Base-by-base conservation (phyloP, 1,140 invertebrate species). In the Zaprionus camerounensis region DNA sequence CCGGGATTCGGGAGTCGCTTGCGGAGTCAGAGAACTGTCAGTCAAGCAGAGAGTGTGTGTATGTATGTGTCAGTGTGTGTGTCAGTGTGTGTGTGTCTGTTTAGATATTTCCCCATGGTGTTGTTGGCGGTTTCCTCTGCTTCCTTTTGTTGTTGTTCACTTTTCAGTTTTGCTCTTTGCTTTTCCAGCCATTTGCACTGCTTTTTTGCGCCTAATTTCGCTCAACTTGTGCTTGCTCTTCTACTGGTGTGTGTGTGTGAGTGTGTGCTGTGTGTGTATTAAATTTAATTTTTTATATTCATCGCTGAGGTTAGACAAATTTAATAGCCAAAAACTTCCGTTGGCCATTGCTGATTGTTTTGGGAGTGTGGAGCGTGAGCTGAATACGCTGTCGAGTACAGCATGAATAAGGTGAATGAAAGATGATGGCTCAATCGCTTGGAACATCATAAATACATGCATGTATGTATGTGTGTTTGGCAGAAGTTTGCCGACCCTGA, bases 151-250 rank as follows among this genome's bases (percentile, higher is more conserved):
- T 70, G 28, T 44, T 56, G 44, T 36, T 71, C 26, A 24, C 31
- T 26, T 74, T 64, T 64, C 46, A 55, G 34, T 59, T 73, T 31
- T 41, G 15, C 38, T 22, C 61, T 20, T 57, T 61, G 53, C 41
- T 80, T 80, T 83, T 83, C 78, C 80, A 87, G 41, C 68, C 70
- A 76, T 88, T 87, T 87, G 79, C 84, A 83, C 84, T 80, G 83
- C 82, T 88, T 83, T 86, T 86, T 88, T 67, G 68, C 78, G 83
- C 83, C 84, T 87, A 87, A 88, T 87, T 87, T 88, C 84, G 78
- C 78, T 56, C 59, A 38, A 58, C 41, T 55, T 78, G 11, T 74
- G 79, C 66, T 66, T 83, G 20, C 51, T 69, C 70, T 71, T 46
- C 53, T 53, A 20, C 34, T 15, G 5, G 9, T 11, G 24, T 55